Evolutionary conservation across 2,888 invertebrate genomes (phyloP), one percentile per base, ranked within the genome.

Genomic region (Synergus itoensis): DNA sequence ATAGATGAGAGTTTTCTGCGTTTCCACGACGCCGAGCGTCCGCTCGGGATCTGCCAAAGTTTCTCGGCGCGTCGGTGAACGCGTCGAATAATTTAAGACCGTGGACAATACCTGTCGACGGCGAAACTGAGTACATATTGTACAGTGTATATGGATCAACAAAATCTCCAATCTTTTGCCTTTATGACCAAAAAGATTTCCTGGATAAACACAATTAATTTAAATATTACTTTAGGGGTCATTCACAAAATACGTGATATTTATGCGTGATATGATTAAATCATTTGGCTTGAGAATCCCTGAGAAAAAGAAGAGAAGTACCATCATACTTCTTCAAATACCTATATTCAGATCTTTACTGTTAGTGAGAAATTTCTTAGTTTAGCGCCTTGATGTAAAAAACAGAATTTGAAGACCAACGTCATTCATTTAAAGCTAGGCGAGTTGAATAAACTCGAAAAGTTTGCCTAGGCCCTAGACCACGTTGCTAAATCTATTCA

Each of bases 1-100:
- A 90, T 87, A 88, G 89, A 90, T 90, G 89, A 88, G 90, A 90
- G 82, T 89, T 90, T 90, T 89, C 89, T 86, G 86, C 88, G 87
- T 90, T 89, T 90, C 87, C 86, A 87, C 88, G 84, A 84, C 86
- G 85, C 84, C 82, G 82, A 48, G 45, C 57, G 21, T 21, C 63
- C 77, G 83, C 82, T 81, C 83, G 80, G 75, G 60, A 84, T 81
- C 85, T 87, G 87, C 87, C 87, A 87, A 88, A 85, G 85, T 83
- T 82, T 87, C 85, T 79, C 83, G 83, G 79, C 79, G 79, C 69
- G 64, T 76, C 77, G 80, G 53, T 79, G 64, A 67, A 81, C 36
- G 82, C 85, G 81, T 81, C 82, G 84, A 88, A 86, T 88, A 89
- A 88, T 89, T 89, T 89, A 87, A 82, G 85, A 89, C 84, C 83